Base-by-base conservation (phyloP, 1,140 invertebrate species). In the Gonioctena quinquepunctata region DNA sequence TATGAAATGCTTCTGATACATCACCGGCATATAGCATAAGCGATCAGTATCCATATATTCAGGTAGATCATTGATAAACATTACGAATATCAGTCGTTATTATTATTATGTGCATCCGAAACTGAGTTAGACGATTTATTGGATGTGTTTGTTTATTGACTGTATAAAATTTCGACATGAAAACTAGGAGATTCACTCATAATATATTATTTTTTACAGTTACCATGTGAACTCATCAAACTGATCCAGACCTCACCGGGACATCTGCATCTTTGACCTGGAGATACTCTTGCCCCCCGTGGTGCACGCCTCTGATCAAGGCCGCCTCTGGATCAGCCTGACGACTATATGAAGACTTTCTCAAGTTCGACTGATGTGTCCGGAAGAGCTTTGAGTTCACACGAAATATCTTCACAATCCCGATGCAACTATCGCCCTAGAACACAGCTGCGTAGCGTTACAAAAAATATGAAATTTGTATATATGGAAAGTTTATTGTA, bases 401-500 rank as follows among this genome's bases (percentile, higher is more conserved):
- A 27, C 54, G 66, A 60, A 18, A 59, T 16, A 59, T 59, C 66
- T 48, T 27, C 8, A 63, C n/a, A 18, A 19, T 54, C 18, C n/a
- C 25, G 18, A 64, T 23, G 8, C 48, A 49, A 50, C 27, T 49
- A 23, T 11, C 48, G 18, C 22, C 33, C 50, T 25, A 18, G 13
- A 26, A 42, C 19, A 52, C 52, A 59, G 66, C 8, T 52, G 25
- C 66, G 66, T 60, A 48, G 5, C 21, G 18, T 54, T 25, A n/a
- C 16, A 2, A 5, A 33, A 21, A 23, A 33, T 49, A 27, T 25
- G n/a, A 6, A 68, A 69, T 68, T 68, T 72, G 70, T 72, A 72
- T 63, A 72, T 72, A 72, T 69, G 70, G 70, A 72, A 54, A 72
- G 70, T 72, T 72, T 68, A 62, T 68, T 63, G 61, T 72, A 72